Evolutionary conservation across 2,888 invertebrate species (phyloP), one percentile per base, ranked within the genome.

Genomic region (Pristionchus arcanus): DNA sequence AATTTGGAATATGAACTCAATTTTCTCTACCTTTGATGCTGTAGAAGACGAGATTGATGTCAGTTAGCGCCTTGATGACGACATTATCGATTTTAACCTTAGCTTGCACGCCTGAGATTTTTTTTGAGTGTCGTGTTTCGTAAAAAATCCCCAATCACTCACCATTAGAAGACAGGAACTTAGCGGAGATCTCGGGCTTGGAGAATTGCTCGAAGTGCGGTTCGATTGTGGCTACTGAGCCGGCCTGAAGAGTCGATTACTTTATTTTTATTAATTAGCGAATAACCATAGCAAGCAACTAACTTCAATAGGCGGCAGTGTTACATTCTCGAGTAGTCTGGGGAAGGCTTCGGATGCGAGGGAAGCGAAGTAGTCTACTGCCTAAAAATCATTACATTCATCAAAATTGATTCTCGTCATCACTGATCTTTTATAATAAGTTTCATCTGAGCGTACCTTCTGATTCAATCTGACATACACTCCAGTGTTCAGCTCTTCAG

Each of bases 281-380:
- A n/a, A n/a, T n/a, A n/a, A n/a, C n/a, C n/a, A n/a, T n/a, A n/a
- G n/a, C n/a, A n/a, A n/a, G 19, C 13, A 49, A 53, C 90, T 89
- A 16, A 90, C 88, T 2, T 89, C 89, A 63, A 92, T 90, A 31
- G 91, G 91, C 25, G 93, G 91, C 16, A 92, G 92, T 55, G 90
- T 92, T 34, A 93, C 49, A 42, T 92, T 90, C 71, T 92, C 92
- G 37, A 93, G 90, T 19, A 93, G 90, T 34, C 84, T 89, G 2
- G 93, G 93, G 28, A 93, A 59, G 16, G 92, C 92, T 37, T 93
- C 92, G n/a, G 91, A 90, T 9, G 92, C 92, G 13, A 92, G 85
- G 28, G 91, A 92, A 91, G 87, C 68, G 42, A 87, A 68, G 68
- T 87, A 87, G 11, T 87, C 87, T 19, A 87, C 49, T 42, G 87